phyloP scores from a whole-genome alignment of 2,888 invertebrate species.

The Thymelicus acteon region DNA sequence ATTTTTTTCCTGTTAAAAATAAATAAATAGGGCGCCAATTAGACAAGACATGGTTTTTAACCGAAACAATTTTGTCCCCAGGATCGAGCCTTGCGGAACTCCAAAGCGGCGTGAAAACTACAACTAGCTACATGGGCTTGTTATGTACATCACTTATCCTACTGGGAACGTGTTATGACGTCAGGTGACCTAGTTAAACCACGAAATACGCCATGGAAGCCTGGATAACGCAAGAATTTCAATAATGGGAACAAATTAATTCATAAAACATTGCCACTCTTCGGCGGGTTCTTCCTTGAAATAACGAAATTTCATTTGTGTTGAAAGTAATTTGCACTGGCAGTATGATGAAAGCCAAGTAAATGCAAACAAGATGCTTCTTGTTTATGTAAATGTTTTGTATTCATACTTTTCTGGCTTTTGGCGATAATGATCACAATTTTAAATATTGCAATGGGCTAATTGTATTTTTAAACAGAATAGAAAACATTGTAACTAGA shows the following conservation, averaged over 20 bases:
- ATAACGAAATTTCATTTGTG: slow-evolving; percentile 18
- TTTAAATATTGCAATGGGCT: too few species aligned
- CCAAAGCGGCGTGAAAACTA: slow-evolving; percentile 76
- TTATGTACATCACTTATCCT: slow-evolving; percentile 63
- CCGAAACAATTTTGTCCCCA: slow-evolving; percentile 46
- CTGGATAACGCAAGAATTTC: slow-evolving; percentile 52
- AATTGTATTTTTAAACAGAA: too few species aligned
- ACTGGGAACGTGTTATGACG: slow-evolving; percentile 58
- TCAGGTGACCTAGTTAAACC: slow-evolving; percentile 69
- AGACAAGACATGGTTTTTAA: too few species aligned
- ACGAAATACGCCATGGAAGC: slow-evolving; percentile 41
- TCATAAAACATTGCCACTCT: slow-evolving; percentile 41
- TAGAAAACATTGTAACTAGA: too few species aligned
- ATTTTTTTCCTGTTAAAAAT: too few species aligned
- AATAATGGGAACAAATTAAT: slow-evolving; percentile 51
- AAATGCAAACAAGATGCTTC: slow-evolving; percentile 7
- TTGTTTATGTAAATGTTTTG: slow-evolving; percentile 1
- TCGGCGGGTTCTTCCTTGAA: slow-evolving; percentile 26
- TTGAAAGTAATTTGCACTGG: slow-evolving; percentile 20
- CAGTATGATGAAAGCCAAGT: slow-evolving; percentile 19
- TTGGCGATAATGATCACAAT: too few species aligned
- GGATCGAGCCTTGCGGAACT: slow-evolving; percentile 78
- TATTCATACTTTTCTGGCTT: too few species aligned
- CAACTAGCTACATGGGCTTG: slow-evolving; percentile 67
- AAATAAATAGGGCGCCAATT: too few species aligned